Percentiles rank a stretch among this genome's conserved stretches.
These are phyloP conservation scores for Stigmatopora argus DNA, from an alignment of 2,113 vertebrate genomes.

Conservation along the genomic window DNA sequence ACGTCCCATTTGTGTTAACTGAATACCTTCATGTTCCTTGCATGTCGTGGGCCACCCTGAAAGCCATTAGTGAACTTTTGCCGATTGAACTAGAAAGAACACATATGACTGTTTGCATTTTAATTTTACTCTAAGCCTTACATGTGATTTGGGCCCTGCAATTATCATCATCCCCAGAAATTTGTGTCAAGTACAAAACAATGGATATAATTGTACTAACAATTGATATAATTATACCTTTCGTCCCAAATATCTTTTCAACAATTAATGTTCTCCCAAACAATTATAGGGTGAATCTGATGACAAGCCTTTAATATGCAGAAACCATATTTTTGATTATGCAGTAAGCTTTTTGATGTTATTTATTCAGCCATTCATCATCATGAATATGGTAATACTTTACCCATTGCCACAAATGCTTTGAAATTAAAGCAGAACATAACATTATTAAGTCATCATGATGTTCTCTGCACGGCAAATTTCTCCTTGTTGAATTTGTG, in stretches of 20 bases:
- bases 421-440: not conserved
- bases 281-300: not conserved
- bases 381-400: not conserved
- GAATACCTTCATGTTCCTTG: conserved; percentile 60
- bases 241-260: not conserved
- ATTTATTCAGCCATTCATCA: not conserved
- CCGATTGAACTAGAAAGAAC: conserved; percentile 9
- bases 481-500: not conserved
- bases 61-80: conserved; percentile 51
- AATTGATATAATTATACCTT: conserved; percentile 1
- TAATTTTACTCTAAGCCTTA: conserved; percentile 13
- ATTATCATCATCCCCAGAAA: conserved; percentile 11
- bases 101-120: conserved; percentile 36
- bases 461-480: not conserved
- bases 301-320: not conserved
- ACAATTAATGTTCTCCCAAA: not conserved
- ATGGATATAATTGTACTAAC: not conserved
- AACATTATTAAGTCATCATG: not conserved
- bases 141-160: conserved; percentile 14
- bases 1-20: conserved; percentile 67
- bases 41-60: conserved; percentile 59
- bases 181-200: not conserved
- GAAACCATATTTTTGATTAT: not conserved
- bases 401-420: not conserved
- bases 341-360: not conserved